phyloP scores from a whole-genome alignment of 2,113 vertebrate genomes.

The Microtus montanus region DNA sequence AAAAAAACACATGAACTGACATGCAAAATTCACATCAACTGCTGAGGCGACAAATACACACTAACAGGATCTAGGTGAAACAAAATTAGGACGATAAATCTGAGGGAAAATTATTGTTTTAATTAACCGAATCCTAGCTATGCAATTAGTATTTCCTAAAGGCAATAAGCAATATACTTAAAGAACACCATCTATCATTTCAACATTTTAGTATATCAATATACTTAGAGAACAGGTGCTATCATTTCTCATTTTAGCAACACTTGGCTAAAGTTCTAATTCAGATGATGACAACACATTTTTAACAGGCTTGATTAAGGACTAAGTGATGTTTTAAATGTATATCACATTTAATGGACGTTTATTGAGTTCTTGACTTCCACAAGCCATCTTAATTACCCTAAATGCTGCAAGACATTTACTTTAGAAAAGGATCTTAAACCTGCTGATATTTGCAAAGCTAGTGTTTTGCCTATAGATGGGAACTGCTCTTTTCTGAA shows the following conservation, averaged over 20 bases:
- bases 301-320: slow-evolving; percentile 58
- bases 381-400: slow-evolving; percentile 66
- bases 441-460: slow-evolving; percentile 78
- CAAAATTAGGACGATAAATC: slow-evolving; percentile 35
- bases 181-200: neutral
- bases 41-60: slow-evolving; percentile 7
- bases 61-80: slow-evolving; percentile 2
- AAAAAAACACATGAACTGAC: slow-evolving; percentile 10
- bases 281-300: slow-evolving; percentile 52
- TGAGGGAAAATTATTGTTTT: slow-evolving; percentile 14
- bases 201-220: neutral
- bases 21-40: slow-evolving; percentile 35
- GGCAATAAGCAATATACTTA: slow-evolving; percentile 25
- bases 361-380: slow-evolving; percentile 67
- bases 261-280: slow-evolving; percentile 55
- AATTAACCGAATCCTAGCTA: slow-evolving; percentile 46
- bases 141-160: slow-evolving; percentile 40
- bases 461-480: slow-evolving; percentile 70
- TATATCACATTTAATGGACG: slow-evolving; percentile 61
- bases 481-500: slow-evolving; percentile 71
- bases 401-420: slow-evolving; percentile 63
- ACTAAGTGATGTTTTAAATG: slow-evolving; percentile 50
- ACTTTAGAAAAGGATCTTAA: slow-evolving; percentile 79
- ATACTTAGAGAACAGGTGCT: slow-evolving; percentile 43
- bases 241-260: slow-evolving; percentile 61